Evolutionary conservation across 2,113 vertebrate genomes (phyloP), one percentile per base, ranked within the genome.

Genomic region (Artemisiospiza belli): DNA sequence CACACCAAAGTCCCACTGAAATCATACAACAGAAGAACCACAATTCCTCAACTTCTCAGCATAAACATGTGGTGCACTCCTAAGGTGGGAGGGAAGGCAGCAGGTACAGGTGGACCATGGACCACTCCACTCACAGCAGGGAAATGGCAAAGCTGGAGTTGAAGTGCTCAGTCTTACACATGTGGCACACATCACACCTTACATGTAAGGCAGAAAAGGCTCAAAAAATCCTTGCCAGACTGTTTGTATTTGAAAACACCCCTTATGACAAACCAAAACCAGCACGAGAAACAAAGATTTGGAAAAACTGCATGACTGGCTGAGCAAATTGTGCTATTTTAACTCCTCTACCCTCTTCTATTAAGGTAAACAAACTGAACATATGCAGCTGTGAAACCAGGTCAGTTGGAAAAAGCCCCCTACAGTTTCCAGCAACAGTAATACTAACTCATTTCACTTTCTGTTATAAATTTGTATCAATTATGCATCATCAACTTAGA

Each of bases 1-100:
- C 23, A 63, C 15, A 52, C 58, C 9, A 3, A 62, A 83, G 8
- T n/a, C 39, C 12, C 59, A 47, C 30, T 44, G 54, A 83, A 82
- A 66, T 0, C 22, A n/a, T 27, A 30, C 28, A 49, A 31, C 0
- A 49, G 35, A 39, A 59, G 16, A n/a, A n/a, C 20, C 0, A 0
- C 2, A n/a, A 63, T 21, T 59, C 30, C 52, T 81, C 51, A 43
- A 15, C 30, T 25, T 90, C 39, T 73, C 21, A 27, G 62, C 28
- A 25, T 35, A 69, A 64, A 61, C 2, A 62, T 0, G 0, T 4
- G 28, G 39, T 2, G 16, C 5, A 3, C 12, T 76, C 1, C 0
- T 16, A 24, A 25, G 16, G 33, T 55, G 37, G 25, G 5, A 82
- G 9, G 20, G 35, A 57, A 77, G 39, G 57, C 37, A 92, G 52